These are phyloP conservation scores for Parapsyche elsis DNA, from an alignment of 1,140 invertebrate species.

Conservation along the genomic window DNA sequence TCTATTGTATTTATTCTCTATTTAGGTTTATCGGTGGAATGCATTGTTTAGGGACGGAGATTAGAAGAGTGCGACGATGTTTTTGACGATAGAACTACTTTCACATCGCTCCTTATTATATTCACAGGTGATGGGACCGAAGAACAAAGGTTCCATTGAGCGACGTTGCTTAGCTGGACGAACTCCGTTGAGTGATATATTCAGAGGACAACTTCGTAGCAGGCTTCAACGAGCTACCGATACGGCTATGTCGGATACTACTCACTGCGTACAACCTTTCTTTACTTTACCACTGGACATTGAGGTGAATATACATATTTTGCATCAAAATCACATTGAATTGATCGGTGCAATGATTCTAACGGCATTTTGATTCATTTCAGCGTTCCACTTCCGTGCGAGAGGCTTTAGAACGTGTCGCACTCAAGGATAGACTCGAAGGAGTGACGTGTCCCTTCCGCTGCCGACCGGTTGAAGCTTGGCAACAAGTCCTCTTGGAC, in stretches of 20 bases:
- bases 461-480: constrained; percentile 73
- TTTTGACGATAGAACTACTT: constrained; percentile 10
- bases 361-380: constrained; percentile 55
- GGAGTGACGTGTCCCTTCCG: constrained; percentile 76
- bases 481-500: constrained; percentile 87
- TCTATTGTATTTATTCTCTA: not conserved
- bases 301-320: constrained; percentile 73
- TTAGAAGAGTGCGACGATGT: too few species aligned
- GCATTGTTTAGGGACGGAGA: too few species aligned
- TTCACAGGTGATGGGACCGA: constrained; percentile 80
- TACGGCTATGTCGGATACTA: constrained; percentile 68
- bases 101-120: constrained; percentile 24
- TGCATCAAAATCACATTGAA: not conserved
- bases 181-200: constrained; percentile 93
- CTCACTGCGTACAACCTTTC: constrained; percentile 90
- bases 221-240: constrained; percentile 81
- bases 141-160: constrained; percentile 88
- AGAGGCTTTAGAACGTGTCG: constrained; percentile 87
- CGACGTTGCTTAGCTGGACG: constrained; percentile 82
- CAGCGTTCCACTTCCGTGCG: constrained; percentile 85
- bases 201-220: constrained; percentile 89
- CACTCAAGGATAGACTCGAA: constrained; percentile 84
- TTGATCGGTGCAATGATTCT: too few species aligned
- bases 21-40: too few species aligned
- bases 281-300: constrained; percentile 94